Conservation (phyloP, 1,140 invertebrate genomes). For the Radopholus similis region DNA sequence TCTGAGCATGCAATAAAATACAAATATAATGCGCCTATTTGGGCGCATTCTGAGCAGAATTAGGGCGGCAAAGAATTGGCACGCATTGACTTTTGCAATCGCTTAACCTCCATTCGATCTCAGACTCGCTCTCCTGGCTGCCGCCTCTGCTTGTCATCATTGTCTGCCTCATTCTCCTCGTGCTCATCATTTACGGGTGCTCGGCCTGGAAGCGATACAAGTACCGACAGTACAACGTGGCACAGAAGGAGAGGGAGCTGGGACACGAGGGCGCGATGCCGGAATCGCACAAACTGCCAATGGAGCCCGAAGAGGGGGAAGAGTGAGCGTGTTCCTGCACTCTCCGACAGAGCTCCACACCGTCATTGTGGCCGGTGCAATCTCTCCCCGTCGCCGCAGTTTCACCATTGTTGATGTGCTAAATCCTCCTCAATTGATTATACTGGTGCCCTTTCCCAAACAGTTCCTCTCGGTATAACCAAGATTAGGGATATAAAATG, state of each 20-base stretch:
- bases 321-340: not conserved
- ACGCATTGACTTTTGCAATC: not conserved
- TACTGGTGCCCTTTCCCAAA: too few species aligned
- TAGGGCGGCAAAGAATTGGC: too few species aligned
- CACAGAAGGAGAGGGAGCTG: constrained; percentile 20
- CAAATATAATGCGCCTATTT: too few species aligned
- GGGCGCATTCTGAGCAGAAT: too few species aligned
- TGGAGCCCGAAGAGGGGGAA: constrained; percentile 11
- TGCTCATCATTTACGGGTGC: constrained; percentile 12
- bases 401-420: too few species aligned
- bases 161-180: constrained; percentile 2
- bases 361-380: constrained; percentile 9
- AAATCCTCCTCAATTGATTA: not conserved
- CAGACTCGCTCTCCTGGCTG: constrained; percentile 15
- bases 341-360: not conserved
- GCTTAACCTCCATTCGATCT: not conserved
- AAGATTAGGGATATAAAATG: too few species aligned
- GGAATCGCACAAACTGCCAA: not conserved
- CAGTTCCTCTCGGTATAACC: too few species aligned
- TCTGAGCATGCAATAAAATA: too few species aligned
- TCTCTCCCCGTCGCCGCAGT: too few species aligned
- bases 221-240: constrained; percentile 21
- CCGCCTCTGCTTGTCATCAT: constrained; percentile 21
- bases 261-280: not conserved
- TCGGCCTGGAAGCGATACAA: constrained; percentile 4